Evolutionary conservation across 2,888 invertebrate genomes (phyloP).

Genomic region (Ochropacha duplaris): DNA sequence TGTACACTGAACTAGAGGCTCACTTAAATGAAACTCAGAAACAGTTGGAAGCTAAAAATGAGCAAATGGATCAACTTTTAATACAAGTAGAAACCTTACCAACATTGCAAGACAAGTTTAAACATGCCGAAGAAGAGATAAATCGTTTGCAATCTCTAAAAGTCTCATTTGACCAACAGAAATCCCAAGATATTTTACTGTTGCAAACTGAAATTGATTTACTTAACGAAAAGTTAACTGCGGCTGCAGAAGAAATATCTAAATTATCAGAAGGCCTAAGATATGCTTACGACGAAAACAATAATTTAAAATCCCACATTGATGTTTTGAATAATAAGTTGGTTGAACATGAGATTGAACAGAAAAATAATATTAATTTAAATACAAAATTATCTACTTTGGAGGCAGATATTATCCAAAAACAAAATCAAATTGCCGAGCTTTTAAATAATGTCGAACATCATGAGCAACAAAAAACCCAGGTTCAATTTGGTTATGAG

Average conservation of each 20-base stretch:
- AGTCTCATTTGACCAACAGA: conserved; percentile 52
- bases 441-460: conserved; percentile 57
- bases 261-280: conserved; percentile 55
- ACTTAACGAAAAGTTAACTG: conserved; percentile 43
- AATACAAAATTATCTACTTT: conserved; percentile 64
- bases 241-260: conserved; percentile 46
- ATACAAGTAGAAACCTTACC: conserved; percentile 64
- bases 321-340: conserved; percentile 67
- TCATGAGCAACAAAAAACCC: conserved; percentile 60
- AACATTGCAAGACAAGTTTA: conserved; percentile 64
- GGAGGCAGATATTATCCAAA: conserved; percentile 63
- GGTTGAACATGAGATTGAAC: conserved; percentile 68
- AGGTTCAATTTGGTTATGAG: conserved; percentile 77
- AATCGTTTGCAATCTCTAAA: conserved; percentile 57
- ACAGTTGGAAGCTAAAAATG: conserved; percentile 54
- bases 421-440: conserved; percentile 62
- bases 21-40: conserved; percentile 66
- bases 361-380: conserved; percentile 66
- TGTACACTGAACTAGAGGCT: conserved; percentile 85
- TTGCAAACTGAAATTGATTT: conserved; percentile 47
- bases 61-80: conserved; percentile 56
- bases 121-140: conserved; percentile 67
- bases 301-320: conserved; percentile 49
- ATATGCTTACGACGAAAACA: conserved; percentile 50
- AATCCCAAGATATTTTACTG: conserved; percentile 43